These are phyloP conservation scores for Ophioninae sp. DNA, from an alignment of 2,888 invertebrate species.

Conservation along the genomic window DNA sequence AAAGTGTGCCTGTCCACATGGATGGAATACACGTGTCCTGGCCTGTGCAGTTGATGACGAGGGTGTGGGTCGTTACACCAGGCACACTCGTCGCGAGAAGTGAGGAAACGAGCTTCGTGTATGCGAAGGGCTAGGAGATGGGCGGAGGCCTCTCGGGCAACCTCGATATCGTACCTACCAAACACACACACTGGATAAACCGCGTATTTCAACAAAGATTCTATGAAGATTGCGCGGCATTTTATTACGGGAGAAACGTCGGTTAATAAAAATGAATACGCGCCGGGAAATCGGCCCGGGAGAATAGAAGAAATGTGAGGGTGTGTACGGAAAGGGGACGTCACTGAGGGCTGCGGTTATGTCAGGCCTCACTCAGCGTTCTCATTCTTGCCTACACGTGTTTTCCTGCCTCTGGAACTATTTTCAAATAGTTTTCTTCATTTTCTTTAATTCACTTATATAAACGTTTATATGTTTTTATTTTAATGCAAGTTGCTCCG, in stretches of 20 bases:
- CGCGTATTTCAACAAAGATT: constrained; percentile 81
- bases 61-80: constrained; percentile 51
- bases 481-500: too few species aligned
- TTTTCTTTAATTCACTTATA: neutral
- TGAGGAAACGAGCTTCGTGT: constrained; percentile 54
- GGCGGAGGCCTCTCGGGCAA: constrained; percentile 69
- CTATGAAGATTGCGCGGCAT: constrained; percentile 81
- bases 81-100: constrained; percentile 40
- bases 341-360: neutral
- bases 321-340: constrained; percentile 39
- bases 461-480: too few species aligned
- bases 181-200: constrained; percentile 66
- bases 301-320: neutral
- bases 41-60: constrained; percentile 25
- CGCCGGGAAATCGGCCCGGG: neutral
- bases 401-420: neutral
- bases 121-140: constrained; percentile 48
- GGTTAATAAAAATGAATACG: constrained; percentile 81
- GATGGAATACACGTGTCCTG: constrained; percentile 31
- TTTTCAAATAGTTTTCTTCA: neutral
- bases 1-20: constrained; percentile 27
- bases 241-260: constrained; percentile 81
- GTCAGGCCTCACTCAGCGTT: too few species aligned
- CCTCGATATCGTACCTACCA: constrained; percentile 69
- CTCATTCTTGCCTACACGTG: neutral